These are phyloP conservation scores for Ceyx erithaca DNA, from an alignment of 2,797 vertebrate species.

Conservation along the genomic window DNA sequence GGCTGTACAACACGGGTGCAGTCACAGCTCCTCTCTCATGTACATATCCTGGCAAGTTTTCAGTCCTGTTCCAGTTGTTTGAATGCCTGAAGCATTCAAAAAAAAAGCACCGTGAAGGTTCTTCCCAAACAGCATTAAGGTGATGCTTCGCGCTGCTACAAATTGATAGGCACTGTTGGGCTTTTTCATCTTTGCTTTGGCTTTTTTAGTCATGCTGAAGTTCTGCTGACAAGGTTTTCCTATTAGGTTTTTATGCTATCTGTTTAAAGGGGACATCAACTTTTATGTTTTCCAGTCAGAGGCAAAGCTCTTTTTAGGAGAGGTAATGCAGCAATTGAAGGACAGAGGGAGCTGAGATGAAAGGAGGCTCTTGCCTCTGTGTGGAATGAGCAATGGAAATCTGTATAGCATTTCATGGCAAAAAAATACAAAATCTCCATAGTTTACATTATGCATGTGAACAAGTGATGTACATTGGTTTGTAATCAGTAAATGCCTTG, in stretches of 20 bases:
- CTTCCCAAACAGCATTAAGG: conserved; percentile 3
- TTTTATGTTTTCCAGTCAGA: conserved; percentile 35
- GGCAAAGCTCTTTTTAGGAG: not conserved
- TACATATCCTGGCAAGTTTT: not conserved
- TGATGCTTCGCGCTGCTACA: conserved; percentile 6
- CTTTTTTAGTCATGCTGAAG: conserved; percentile 15
- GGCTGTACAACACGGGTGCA: accelerated
- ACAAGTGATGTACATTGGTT: conserved; percentile 3
- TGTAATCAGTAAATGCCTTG: conserved; percentile 38
- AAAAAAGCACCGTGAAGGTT: not conserved
- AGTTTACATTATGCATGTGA: conserved; percentile 40
- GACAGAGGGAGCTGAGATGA: conserved; percentile 63
- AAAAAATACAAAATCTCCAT: conserved; percentile 1
- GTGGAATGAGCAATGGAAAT: conserved; percentile 30
- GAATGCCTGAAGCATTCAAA: conserved; percentile 10
- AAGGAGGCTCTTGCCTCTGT: conserved; percentile 23
- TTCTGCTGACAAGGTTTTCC: conserved; percentile 57
- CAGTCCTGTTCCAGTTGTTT: not conserved
- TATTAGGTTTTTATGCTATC: conserved; percentile 26
- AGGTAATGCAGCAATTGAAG: not conserved
- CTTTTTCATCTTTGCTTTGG: conserved; percentile 52
- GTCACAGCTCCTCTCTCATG: not conserved
- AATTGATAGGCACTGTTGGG: conserved; percentile 31
- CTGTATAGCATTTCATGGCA: not conserved
- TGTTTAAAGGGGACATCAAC: conserved; percentile 57